phyloP scores from a whole-genome alignment of 2,888 invertebrate species.

The Alloscopus bannaensis region DNA sequence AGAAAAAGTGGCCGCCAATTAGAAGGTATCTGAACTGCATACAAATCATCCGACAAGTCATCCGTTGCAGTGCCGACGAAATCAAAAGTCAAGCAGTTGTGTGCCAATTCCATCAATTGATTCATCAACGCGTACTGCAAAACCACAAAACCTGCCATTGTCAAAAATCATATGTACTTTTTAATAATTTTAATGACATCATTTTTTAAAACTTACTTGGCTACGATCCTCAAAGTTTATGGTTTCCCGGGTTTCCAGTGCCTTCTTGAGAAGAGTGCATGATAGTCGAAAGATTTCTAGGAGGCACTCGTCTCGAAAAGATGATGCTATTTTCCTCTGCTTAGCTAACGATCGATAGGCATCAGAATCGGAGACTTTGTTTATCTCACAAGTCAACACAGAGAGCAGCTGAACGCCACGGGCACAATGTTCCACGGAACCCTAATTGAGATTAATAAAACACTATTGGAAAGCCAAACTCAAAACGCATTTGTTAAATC shows the following conservation, averaged over 20 bases:
- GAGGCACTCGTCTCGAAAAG: conserved; percentile 95
- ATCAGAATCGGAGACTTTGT: conserved; percentile 94
- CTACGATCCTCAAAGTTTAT: conserved; percentile 89
- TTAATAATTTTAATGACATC: not conserved
- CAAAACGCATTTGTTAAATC: too few species aligned
- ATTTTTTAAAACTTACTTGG: conserved; percentile 79
- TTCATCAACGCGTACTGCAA: conserved; percentile 84
- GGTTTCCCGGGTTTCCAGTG: conserved; percentile 89
- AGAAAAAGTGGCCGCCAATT: conserved; percentile 98
- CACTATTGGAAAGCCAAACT: too few species aligned
- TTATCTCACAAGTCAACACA: conserved; percentile 97
- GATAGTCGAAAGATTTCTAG: conserved; percentile 97
- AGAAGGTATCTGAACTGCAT: conserved; percentile 98
- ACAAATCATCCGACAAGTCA: conserved; percentile 97
- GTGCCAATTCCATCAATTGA: conserved; percentile 89
- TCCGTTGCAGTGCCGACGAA: conserved; percentile 98
- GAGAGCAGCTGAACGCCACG: conserved; percentile 97
- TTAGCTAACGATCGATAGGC: conserved; percentile 94
- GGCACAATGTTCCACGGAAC: conserved; percentile 93
- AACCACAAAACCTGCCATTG: too few species aligned
- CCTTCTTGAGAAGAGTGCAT: conserved; percentile 90
- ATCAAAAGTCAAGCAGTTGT: conserved; percentile 97
- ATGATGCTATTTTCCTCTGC: conserved; percentile 97
- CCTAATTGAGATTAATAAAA: too few species aligned
- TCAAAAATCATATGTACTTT: not conserved